Percentiles rank a stretch among this genome's conserved stretches.
Evolutionary conservation across 2,113 vertebrate species (phyloP).

Genomic region (Prolemur simus): DNA sequence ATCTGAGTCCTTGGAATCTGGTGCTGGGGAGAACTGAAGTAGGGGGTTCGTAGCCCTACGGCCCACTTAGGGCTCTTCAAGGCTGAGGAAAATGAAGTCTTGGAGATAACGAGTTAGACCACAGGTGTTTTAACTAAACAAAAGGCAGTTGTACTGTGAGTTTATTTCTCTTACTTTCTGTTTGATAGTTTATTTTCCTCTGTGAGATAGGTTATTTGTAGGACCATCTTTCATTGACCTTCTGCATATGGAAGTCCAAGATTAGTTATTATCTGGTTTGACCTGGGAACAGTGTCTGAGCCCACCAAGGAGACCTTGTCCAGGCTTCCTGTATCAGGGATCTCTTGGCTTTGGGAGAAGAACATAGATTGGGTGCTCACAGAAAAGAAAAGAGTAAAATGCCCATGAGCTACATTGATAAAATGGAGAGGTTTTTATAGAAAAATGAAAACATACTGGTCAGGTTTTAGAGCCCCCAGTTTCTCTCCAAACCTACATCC

Average conservation of each 20-base stretch:
- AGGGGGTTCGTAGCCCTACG: no score
- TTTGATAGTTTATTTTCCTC: no score
- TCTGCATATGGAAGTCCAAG: not conserved
- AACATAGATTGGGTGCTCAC: not conserved
- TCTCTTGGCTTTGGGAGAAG: conserved; percentile 32
- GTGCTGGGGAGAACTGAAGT: no score
- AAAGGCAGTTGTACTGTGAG: no score
- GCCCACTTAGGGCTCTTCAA: no score
- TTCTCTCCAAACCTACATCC: not conserved
- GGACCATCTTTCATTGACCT: not conserved
- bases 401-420: not conserved
- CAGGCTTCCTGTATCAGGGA: not conserved
- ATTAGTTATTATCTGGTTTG: not conserved
- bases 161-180: no score
- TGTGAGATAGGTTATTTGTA: no score
- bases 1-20: no score
- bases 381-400: not conserved
- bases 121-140: no score
- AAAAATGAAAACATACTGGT: not conserved
- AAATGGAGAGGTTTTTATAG: not conserved
- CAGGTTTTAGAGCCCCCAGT: not conserved
- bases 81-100: no score
- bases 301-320: not conserved
- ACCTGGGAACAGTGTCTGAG: not conserved
- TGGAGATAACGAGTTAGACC: no score